Percentiles rank a stretch among this genome's conserved stretches.
Evolutionary conservation across 92 coral and sea anemone genomes (phyloP).

Genomic region (Paramuricea clavata): DNA sequence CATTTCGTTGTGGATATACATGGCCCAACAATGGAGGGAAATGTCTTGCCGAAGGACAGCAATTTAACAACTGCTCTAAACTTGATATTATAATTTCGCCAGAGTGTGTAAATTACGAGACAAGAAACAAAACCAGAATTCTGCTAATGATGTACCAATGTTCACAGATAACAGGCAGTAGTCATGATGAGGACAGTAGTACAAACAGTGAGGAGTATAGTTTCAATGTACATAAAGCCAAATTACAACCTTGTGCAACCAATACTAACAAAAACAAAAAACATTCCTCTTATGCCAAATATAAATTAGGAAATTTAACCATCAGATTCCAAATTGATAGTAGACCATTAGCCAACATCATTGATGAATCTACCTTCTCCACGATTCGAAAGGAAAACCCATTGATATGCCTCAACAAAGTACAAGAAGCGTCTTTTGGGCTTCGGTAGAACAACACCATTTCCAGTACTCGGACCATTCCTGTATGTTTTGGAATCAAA

Average conservation of each 20-base stretch:
- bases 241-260: no score
- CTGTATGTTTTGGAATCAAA: background rate
- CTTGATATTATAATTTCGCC: background rate
- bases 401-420: background rate
- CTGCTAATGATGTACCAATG: no score
- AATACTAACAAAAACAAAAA: background rate
- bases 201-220: no score
- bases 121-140: no score
- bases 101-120: background rate
- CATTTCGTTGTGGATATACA: background rate
- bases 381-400: background rate
- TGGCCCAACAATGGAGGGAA: background rate
- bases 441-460: background rate
- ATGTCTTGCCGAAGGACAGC: conserved; percentile 10
- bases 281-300: background rate
- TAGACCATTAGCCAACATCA: background rate
- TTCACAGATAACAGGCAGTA: no score
- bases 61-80: background rate
- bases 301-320: background rate
- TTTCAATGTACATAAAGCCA: no score
- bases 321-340: no score
- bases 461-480: background rate
- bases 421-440: background rate
- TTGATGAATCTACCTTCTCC: background rate
- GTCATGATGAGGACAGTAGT: no score